Evolutionary conservation across 1,140 invertebrate species (phyloP).

Genomic region (Drosophila malerkotliana): DNA sequence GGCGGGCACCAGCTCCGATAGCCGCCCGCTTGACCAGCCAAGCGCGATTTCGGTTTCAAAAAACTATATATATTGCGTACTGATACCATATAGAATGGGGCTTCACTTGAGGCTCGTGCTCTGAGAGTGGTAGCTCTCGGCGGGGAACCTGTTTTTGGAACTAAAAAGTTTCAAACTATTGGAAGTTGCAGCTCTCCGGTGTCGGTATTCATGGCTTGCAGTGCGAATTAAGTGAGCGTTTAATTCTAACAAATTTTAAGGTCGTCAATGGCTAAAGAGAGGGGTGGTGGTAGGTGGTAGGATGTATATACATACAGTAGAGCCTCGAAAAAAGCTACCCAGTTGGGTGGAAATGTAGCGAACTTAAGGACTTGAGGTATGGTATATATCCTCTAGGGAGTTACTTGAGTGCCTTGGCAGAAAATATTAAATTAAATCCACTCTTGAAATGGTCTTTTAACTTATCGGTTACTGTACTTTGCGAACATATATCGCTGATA

Average conservation of each 20-base stretch:
- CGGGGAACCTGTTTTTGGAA: constrained; percentile 23
- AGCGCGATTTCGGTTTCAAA: constrained; percentile 52
- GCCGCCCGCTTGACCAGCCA: constrained; percentile 43
- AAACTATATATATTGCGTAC: constrained; percentile 4
- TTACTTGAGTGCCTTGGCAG: no score
- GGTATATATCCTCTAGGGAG: no score
- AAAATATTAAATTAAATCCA: no score
- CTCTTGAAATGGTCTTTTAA: no score
- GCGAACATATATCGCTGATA: not conserved
- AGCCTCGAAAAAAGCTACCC: not conserved
- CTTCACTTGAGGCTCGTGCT: constrained; percentile 9
- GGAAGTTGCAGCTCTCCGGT: constrained; percentile 24
- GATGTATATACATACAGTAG: constrained; percentile 11
- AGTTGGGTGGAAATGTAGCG: no score
- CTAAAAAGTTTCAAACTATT: constrained; percentile 19
- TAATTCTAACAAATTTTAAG: not conserved
- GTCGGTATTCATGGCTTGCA: constrained; percentile 6
- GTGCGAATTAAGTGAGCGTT: constrained; percentile 6
- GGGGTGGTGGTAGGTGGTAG: no score
- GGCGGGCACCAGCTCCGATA: constrained; percentile 26
- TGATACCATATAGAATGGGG: constrained; percentile 16
- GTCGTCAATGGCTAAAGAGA: no score
- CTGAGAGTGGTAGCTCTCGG: not conserved
- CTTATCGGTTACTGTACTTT: not conserved
- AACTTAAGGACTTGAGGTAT: no score